Base-by-base conservation (phyloP, 53 echinoderm and acorn worm genomes). In the Paracentrotus lividus region DNA sequence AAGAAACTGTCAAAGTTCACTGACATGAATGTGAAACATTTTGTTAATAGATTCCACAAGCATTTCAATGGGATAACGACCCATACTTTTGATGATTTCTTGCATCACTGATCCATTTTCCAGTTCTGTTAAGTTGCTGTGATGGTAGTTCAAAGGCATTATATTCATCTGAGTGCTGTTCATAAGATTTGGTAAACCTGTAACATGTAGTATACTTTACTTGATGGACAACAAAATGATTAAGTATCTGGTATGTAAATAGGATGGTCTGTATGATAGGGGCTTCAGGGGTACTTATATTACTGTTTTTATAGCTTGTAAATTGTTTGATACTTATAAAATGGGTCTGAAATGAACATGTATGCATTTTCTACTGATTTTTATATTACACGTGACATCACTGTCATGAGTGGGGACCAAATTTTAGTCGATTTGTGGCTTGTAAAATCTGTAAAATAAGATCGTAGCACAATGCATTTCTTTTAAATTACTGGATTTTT, bases 331-430 rank as follows among this genome's bases (percentile, higher is more conserved):
- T n/a, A n/a, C 81, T 32, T 26, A 47, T 45, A 45, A n/a, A 81
- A 81, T 45, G 26, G n/a, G 81, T 81, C 81, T 26, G 77, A 81
- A 81, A 81, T 45, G 24, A 47, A 14, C 29, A 45, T 45, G 81
- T 47, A 81, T 45, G 81, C 81, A 81, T 81, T 81, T 81, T 81
- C 36, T 72, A 72, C 72, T 72, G 40, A 38, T 72, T 40, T 36
- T 36, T 72, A 72, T 20, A 36, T 72, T n/a, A 24, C 26, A 8
- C 1, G 44, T 26, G n/a, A 16, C 47, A n/a, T 20, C 10, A 81
- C 10, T 10, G 44, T 26, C n/a, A n/a, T 45, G 7, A 49, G 24
- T 26, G 47, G 47, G 45, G 81, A 81, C 81, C 81, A 81, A 81
- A 81, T 81, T 81, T 81, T 81, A 49, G 81, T 1, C 0, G 27